A percentile compares a stretch with the other conserved stretches of the same genome.
These are phyloP conservation scores for Abrostola triplasia DNA, from an alignment of 2,888 invertebrate species.

Conservation along the genomic window DNA sequence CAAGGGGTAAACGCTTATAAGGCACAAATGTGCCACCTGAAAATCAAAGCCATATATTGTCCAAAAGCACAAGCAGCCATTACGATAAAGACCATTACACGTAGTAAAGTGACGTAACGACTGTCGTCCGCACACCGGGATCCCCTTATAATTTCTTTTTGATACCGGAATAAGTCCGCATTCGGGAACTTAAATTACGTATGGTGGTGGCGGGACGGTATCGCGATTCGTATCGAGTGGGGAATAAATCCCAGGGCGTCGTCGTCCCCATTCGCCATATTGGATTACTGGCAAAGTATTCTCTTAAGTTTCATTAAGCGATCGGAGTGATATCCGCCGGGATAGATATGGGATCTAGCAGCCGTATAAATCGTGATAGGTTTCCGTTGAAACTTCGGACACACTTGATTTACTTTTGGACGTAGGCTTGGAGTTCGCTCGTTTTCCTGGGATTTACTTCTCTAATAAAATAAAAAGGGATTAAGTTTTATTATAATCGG, in stretches of 20 bases:
- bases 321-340: conserved; percentile 75
- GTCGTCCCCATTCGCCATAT: conserved; percentile 75
- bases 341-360: conserved; percentile 62
- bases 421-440: conserved; percentile 29
- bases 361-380: conserved; percentile 67
- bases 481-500: conserved; percentile 36
- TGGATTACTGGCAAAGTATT: conserved; percentile 82
- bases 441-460: conserved; percentile 40
- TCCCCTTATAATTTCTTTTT: conserved; percentile 84
- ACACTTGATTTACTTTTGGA: conserved; percentile 58
- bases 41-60: conserved; percentile 47
- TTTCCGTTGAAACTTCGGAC: conserved; percentile 64
- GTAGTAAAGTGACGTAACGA: conserved; percentile 58
- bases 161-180: conserved; percentile 80
- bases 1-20: conserved; percentile 32
- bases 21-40: conserved; percentile 12
- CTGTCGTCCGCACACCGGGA: conserved; percentile 58
- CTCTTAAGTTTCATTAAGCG: conserved; percentile 88
- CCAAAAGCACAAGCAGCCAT: conserved; percentile 53
- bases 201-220: conserved; percentile 74
- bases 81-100: conserved; percentile 59
- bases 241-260: conserved; percentile 78
- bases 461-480: conserved; percentile 32
- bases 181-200: conserved; percentile 84
- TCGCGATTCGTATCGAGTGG: conserved; percentile 80